phyloP scores from a whole-genome alignment of 2,113 vertebrate genomes.

The Eptesicus fuscus region DNA sequence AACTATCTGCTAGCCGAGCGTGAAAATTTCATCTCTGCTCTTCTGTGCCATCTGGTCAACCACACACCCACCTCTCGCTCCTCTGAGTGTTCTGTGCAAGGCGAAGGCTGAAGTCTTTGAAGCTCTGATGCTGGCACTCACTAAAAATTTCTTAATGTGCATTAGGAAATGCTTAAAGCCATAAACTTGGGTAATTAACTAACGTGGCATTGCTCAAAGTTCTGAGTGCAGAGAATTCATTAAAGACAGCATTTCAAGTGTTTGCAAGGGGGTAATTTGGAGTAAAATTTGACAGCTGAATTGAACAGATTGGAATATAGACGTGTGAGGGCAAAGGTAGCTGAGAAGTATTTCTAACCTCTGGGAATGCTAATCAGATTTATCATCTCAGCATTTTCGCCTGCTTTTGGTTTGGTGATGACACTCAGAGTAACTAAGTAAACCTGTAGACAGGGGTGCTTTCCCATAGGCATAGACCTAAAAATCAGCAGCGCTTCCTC shows the following conservation, averaged over 20 bases:
- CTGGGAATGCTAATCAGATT: conserved; percentile 8
- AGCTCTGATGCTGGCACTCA: conserved; percentile 38
- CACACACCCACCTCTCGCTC: neutral
- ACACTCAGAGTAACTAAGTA: neutral
- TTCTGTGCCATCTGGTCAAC: neutral
- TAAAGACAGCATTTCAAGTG: conserved; percentile 28
- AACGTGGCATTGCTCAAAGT: conserved; percentile 61
- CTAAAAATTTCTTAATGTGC: conserved; percentile 47
- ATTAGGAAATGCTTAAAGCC: conserved; percentile 67
- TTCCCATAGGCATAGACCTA: neutral
- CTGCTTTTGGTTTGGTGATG: neutral
- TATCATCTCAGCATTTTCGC: neutral
- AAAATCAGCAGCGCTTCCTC: neutral
- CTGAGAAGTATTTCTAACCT: conserved; percentile 21
- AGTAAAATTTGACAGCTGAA: conserved; percentile 48
- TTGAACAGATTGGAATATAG: conserved; percentile 36
- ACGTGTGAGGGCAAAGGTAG: neutral
- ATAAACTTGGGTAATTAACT: conserved; percentile 65
- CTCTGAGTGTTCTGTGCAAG: neutral
- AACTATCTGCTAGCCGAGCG: neutral
- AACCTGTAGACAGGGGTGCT: neutral
- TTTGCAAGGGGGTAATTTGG: conserved; percentile 60
- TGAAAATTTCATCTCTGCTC: neutral
- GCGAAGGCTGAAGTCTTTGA: conserved; percentile 33
- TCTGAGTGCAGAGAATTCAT: conserved; percentile 64